Evolutionary conservation across 2,888 invertebrate species (phyloP), one percentile per base, ranked within the genome.

Genomic region (Incurvaria masculella): DNA sequence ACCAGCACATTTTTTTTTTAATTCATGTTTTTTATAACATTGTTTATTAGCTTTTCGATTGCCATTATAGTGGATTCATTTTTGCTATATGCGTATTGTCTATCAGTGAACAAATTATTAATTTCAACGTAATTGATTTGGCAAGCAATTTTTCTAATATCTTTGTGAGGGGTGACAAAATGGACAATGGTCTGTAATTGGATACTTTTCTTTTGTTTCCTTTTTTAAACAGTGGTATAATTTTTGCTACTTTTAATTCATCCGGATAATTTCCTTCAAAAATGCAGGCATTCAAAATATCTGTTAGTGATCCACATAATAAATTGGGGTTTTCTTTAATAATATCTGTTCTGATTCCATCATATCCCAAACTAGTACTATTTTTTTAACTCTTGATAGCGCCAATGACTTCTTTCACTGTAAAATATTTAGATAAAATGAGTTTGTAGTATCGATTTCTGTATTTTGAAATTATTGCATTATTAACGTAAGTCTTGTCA

Each of bases 111-210:
- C 33, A 33, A 33, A 11, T 33, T 33, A 6, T 33, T 33, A 33
- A 14, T 6, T n/a, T 33, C 33, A 33, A 33, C 8, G 33, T 33
- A 33, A 33, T 11, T 33, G 33, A 33, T 39, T 39, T 39, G 41
- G 21, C 41, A 19, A 46, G 49, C 19, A 21, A 48, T 52, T 58
- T 57, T 61, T 57, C 50, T 50, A 39, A 21, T 49, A 48, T 45
- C 48, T 45, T 46, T 26, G 41, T 51, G 21, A 39, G 21, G 33
- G 42, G 33, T 17, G 33, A 42, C 42, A 46, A 41, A 20, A 38
- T 46, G 20, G 38, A 45, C 39, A 48, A 46, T 33, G 42, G 38
- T 44, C 40, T 41, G 20, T 46, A n/a, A 45, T 44, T 44, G 39
- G 23, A 44, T 45, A 44, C 44, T 4, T 14, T 38, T 45, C 27